phyloP scores from a whole-genome alignment of 2,888 invertebrate species.

The Eupelmus urozonus region DNA sequence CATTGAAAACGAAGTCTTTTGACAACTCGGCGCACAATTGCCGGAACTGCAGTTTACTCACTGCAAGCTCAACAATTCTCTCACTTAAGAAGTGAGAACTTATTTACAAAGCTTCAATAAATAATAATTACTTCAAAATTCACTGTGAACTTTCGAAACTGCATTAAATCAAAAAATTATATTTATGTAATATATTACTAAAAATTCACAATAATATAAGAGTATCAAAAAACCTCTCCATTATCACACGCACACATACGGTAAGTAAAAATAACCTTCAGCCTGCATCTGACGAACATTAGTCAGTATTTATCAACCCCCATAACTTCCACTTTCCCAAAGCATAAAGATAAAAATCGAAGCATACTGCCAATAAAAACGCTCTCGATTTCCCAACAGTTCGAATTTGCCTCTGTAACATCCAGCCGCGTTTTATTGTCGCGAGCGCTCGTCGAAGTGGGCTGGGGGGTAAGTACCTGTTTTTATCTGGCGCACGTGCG shows the following conservation, averaged over 20 bases:
- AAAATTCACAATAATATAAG: too few species aligned
- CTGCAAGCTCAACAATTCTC: too few species aligned
- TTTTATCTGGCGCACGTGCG: constrained; percentile 60
- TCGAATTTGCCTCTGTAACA: constrained; percentile 21
- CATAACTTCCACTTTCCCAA: not conserved
- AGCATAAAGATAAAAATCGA: not conserved
- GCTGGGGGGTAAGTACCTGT: constrained; percentile 18
- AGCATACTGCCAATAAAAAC: not conserved
- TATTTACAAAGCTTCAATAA: constrained; percentile 16
- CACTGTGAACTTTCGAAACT: too few species aligned
- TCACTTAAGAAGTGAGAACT: not conserved
- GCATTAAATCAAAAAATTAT: not conserved
- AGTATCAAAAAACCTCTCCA: too few species aligned
- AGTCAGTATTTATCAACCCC: not conserved
- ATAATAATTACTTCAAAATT: not conserved
- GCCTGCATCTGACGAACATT: too few species aligned
- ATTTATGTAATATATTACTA: too few species aligned
- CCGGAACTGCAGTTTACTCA: too few species aligned
- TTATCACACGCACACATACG: too few species aligned
- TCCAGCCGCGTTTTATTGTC: constrained; percentile 41
- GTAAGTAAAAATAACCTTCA: too few species aligned
- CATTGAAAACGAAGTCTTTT: too few species aligned
- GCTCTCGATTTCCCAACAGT: not conserved
- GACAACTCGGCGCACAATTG: too few species aligned
- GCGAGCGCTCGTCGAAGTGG: constrained; percentile 22